Evolutionary conservation across 2,113 vertebrate genomes (phyloP), one percentile per base, ranked within the genome.

Genomic region (Bubalus kerabau): DNA sequence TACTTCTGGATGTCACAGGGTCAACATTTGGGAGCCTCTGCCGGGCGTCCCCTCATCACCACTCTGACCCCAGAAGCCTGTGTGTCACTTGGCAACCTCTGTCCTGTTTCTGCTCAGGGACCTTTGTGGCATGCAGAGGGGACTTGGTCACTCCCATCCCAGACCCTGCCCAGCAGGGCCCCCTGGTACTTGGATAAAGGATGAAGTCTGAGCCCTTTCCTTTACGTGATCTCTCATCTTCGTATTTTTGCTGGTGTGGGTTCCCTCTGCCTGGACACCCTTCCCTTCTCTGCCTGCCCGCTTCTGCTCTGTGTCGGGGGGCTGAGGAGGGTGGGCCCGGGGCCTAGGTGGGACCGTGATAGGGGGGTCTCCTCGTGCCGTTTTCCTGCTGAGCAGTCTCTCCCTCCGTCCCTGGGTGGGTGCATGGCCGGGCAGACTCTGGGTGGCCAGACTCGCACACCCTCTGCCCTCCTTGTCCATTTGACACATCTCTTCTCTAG

Each of bases 341-440:
- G 85, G 71, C 36, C 64, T 21, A 4, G 10, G 54, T 46, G 5
- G 43, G 54, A 43, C 32, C 4, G 0, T 43, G 62, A n/a, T 2
- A 12, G 24, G 46, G 36, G 48, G n/a, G 46, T 30, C 46, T 54
- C 9, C 30, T 80, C 1, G 0, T 14, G 9, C 30, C 5, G 0
- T 62, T 40, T 40, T 74, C 19, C 59, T 3, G 0, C 12, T 0
- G 2, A 5, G 13, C 21, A 9, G 54, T n/a, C 12, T 2, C 28
- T 48, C 36, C n/a, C 26, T 40, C 13, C 46, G 11, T 90, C 62
- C 6, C 54, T 5, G 19, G 3, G 56, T 82, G 19, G 14, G 15
- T 80, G 48, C 21, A 0, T 48, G 59, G 54, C 30, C 2, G 74
- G 64, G 23, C 0, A 6, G 59, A 21, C n/a, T 1, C 71, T 21